Percentiles rank a stretch among this genome's conserved stretches.
These are phyloP conservation scores for Aulostomus chinensis DNA, from an alignment of 2,797 vertebrate genomes.

Conservation along the genomic window DNA sequence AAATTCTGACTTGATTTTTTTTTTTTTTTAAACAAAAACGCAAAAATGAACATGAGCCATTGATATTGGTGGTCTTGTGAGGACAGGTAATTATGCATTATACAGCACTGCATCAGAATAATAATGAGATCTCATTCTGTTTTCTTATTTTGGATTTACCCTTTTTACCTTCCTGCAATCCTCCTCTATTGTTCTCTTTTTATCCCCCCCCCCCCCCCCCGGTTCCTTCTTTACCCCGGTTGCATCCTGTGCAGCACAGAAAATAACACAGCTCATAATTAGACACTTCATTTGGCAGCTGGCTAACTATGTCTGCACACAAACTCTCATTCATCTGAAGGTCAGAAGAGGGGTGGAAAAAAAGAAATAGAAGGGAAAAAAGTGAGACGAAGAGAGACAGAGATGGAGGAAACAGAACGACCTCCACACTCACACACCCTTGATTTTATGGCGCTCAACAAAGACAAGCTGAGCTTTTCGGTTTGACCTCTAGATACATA, in stretches of 20 bases:
- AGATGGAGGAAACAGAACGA: too few species aligned
- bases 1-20: not conserved
- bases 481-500: slow-evolving; percentile 50
- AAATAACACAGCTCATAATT: slow-evolving; percentile 66
- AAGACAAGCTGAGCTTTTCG: slow-evolving; percentile 25
- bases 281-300: slow-evolving; percentile 67
- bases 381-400: not conserved
- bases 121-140: slow-evolving; percentile 10
- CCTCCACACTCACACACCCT: too few species aligned
- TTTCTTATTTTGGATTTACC: too few species aligned
- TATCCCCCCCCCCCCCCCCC: slow-evolving; percentile 4
- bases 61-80: too few species aligned
- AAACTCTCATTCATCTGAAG: slow-evolving; percentile 56
- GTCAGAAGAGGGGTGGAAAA: slow-evolving; percentile 28
- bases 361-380: slow-evolving; percentile 1
- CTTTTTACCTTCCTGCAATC: not conserved
- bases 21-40: too few species aligned
- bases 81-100: too few species aligned
- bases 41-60: too few species aligned
- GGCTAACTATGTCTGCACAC: slow-evolving; percentile 45
- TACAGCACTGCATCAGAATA: not conserved
- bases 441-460: slow-evolving; percentile 38
- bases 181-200: slow-evolving; percentile 16
- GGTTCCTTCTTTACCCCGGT: slow-evolving; percentile 19
- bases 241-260: slow-evolving; percentile 47